Percentiles rank a stretch among this genome's conserved stretches.
Conservation (phyloP, 2,888 invertebrate species). For the Drosophila suboccidentalis region DNA sequence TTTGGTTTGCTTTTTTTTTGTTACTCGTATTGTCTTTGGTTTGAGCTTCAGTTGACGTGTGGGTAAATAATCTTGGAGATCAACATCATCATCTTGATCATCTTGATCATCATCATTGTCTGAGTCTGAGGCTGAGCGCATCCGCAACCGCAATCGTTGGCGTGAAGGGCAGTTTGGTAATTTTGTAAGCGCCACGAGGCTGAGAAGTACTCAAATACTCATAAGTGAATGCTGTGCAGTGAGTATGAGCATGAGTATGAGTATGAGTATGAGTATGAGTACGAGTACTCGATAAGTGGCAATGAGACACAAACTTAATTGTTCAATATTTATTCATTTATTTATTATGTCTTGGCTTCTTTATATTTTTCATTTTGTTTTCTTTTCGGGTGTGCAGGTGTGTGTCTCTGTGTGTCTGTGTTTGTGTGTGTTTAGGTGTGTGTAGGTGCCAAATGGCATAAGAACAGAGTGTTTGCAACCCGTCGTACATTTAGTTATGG, state of each 20-base stretch:
- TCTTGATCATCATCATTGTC: constrained; percentile 11
- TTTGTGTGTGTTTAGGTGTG: constrained; percentile 16
- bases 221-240: constrained; percentile 34
- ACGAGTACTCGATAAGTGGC: constrained; percentile 45
- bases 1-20: constrained; percentile 12
- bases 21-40: constrained; percentile 28
- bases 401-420: too few species aligned
- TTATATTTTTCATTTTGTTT: constrained; percentile 1
- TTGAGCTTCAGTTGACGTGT: constrained; percentile 29
- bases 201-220: constrained; percentile 58
- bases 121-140: constrained; percentile 11
- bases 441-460: constrained; percentile 42
- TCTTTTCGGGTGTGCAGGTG: constrained; percentile 12
- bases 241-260: constrained; percentile 7
- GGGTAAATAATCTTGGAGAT: constrained; percentile 56
- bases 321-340: constrained; percentile 75
- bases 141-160: constrained; percentile 53
- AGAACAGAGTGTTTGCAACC: constrained; percentile 35
- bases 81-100: constrained; percentile 30
- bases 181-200: constrained; percentile 76
- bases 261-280: constrained; percentile 14
- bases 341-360: constrained; percentile 52
- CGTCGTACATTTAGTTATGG: constrained; percentile 58
- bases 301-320: constrained; percentile 68
- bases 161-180: constrained; percentile 79